Evolutionary conservation across 2,888 invertebrate genomes (phyloP), one percentile per base, ranked within the genome.

Genomic region (Gasteruption jaculator): DNA sequence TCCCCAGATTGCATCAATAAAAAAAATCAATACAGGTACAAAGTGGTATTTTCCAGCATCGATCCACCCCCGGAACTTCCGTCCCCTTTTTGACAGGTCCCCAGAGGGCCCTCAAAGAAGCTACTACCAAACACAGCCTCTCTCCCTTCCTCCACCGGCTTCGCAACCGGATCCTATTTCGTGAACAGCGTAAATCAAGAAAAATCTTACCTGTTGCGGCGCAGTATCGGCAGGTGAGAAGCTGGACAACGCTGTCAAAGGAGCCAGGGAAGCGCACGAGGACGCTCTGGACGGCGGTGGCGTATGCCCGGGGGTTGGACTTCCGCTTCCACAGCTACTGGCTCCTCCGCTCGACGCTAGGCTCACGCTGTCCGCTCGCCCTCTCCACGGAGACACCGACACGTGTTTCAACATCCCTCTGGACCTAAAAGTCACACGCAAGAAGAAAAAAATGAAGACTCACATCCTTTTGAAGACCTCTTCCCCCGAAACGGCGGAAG

Each of bases 391-490:
- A 56, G 89, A 89, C 71, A 89, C 83, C 75, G 89, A 89, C 73
- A 90, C 90, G 84, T 90, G 90, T 76, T 90, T 90, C 80, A 90
- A 78, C 90, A 90, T 90, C 76, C 61, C 57, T 54, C 49, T 44
- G n/a, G n/a, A n/a, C n/a, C n/a, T n/a, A n/a, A n/a, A n/a, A n/a
- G n/a, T n/a, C n/a, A 39, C 43, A 46, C 34, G 41, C 19, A 33
- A 21, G 41, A 31, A 43, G 30, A 46, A 41, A 38, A 15, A 34
- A 42, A 43, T 38, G 35, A 36, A 8, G 15, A 11, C n/a, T 41
- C 33, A 38, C 37, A 41, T 11, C 49, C 39, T 32, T 21, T 15
- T 24, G 7, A 24, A n/a, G n/a, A n/a, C n/a, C n/a, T n/a, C n/a
- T n/a, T n/a, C n/a, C n/a, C n/a, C n/a, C n/a, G n/a, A n/a, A n/a